Percentiles rank a stretch among this genome's conserved stretches.
Conservation (phyloP, 2,113 vertebrate species). For the Hoplias malabaricus region DNA sequence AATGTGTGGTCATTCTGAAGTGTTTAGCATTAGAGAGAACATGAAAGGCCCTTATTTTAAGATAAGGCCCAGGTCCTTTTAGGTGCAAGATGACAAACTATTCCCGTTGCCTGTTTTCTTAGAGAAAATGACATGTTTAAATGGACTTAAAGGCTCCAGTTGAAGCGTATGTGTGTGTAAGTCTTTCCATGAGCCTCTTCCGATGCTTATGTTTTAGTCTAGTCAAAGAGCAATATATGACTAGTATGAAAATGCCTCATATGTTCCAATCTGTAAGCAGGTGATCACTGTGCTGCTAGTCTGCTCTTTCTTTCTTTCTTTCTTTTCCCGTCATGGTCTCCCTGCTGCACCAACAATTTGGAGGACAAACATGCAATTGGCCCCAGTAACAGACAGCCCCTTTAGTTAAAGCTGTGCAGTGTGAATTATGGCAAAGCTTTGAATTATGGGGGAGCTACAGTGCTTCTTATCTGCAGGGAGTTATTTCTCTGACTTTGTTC, state of each 20-base stretch:
- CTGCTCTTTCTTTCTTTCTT: constrained; percentile 33
- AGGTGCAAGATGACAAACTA: constrained; percentile 5
- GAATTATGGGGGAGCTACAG: constrained; percentile 71
- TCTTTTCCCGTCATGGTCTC: constrained; percentile 31
- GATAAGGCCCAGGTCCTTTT: neutral
- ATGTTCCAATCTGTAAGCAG: constrained; percentile 42
- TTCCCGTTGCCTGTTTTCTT: constrained; percentile 8
- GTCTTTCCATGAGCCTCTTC: constrained; percentile 24
- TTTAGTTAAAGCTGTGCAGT: constrained; percentile 67
- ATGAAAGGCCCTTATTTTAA: neutral
- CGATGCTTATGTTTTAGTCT: constrained; percentile 7
- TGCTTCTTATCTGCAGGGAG: constrained; percentile 59
- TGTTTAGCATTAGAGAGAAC: neutral
- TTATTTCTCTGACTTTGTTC: constrained; percentile 47
- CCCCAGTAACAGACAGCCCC: constrained; percentile 67
- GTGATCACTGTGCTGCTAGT: constrained; percentile 60
- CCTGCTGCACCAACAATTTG: constrained; percentile 62
- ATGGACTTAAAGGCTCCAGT: constrained; percentile 13
- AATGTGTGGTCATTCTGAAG: neutral
- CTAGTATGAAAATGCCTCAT: constrained; percentile 39
- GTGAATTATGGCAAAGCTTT: constrained; percentile 73
- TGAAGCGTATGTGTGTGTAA: constrained; percentile 29
- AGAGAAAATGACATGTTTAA: constrained; percentile 36
- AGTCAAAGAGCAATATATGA: constrained; percentile 27
- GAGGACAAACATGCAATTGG: constrained; percentile 75